Conservation (phyloP, 2,113 vertebrate species). For the Scomber japonicus region DNA sequence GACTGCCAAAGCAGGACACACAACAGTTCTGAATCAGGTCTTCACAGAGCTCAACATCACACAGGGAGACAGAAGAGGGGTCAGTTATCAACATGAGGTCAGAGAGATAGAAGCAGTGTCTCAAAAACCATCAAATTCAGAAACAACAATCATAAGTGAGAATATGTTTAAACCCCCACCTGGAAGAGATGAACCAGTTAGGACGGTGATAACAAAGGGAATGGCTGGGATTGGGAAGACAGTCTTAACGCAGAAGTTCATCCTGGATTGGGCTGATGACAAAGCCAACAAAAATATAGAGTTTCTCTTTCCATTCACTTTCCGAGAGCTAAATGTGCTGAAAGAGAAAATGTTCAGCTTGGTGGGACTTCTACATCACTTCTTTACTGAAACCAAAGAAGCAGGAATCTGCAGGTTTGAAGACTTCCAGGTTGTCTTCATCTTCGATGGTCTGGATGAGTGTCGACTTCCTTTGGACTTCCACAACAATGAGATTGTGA, state of each 20-base stretch:
- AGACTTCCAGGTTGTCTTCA: no score
- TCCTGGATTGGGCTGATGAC: conserved; percentile 45
- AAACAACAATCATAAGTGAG: conserved; percentile 11
- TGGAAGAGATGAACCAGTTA: conserved; percentile 9
- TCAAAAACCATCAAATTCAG: neutral
- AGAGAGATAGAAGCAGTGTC: conserved; percentile 10
- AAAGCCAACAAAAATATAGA: conserved; percentile 12
- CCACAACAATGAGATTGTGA: conserved; percentile 1
- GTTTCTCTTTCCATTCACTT: conserved; percentile 39
- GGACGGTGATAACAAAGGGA: conserved; percentile 53
- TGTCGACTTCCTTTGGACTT: conserved; percentile 42
- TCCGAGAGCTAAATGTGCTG: conserved; percentile 36
- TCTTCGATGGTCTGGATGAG: no score
- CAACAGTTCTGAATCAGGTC: conserved; percentile 20
- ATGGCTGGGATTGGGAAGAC: neutral
- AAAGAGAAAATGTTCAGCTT: conserved; percentile 20
- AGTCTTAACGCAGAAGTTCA: conserved; percentile 28
- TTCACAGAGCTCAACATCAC: conserved; percentile 52
- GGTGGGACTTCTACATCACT: conserved; percentile 27
- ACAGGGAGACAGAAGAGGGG: neutral
- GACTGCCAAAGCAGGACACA: no score
- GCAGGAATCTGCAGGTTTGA: no score
- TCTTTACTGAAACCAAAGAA: neutral
- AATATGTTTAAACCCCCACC: conserved; percentile 19
- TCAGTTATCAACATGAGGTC: no score